phyloP scores from a whole-genome alignment of 1,140 invertebrate species.

The Anastrepha obliqua region DNA sequence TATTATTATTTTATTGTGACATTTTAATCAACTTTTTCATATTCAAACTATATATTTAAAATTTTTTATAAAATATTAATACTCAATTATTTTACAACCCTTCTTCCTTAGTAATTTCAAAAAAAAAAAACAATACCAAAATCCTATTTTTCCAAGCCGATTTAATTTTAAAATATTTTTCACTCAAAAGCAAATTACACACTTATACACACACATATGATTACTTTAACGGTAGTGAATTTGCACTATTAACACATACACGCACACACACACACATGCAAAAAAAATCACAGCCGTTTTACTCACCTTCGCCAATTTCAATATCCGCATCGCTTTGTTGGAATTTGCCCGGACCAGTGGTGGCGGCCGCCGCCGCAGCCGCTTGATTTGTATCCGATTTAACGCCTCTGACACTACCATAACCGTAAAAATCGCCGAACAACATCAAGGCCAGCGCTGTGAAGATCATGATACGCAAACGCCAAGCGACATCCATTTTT shows the following conservation, averaged over 20 bases:
- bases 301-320: conserved; percentile 73
- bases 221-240: conserved; percentile 27
- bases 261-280: neutral
- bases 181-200: no score
- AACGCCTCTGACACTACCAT: conserved; percentile 66
- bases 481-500: conserved; percentile 71
- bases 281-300: neutral
- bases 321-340: conserved; percentile 72
- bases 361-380: conserved; percentile 60
- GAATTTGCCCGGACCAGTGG: conserved; percentile 66
- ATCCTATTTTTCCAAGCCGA: no score
- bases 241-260: neutral
- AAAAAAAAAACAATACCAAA: no score
- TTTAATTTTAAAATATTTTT: no score
- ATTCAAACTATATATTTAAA: no score
- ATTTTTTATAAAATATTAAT: no score
- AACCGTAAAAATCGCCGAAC: conserved; percentile 71
- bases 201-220: no score
- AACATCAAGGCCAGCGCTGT: conserved; percentile 67
- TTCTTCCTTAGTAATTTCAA: no score
- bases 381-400: conserved; percentile 66
- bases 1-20: no score
- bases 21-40: no score
- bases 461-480: conserved; percentile 71
- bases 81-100: no score